These are phyloP conservation scores for Limnephilus auricula DNA, from an alignment of 2,888 invertebrate genomes.

Conservation along the genomic window DNA sequence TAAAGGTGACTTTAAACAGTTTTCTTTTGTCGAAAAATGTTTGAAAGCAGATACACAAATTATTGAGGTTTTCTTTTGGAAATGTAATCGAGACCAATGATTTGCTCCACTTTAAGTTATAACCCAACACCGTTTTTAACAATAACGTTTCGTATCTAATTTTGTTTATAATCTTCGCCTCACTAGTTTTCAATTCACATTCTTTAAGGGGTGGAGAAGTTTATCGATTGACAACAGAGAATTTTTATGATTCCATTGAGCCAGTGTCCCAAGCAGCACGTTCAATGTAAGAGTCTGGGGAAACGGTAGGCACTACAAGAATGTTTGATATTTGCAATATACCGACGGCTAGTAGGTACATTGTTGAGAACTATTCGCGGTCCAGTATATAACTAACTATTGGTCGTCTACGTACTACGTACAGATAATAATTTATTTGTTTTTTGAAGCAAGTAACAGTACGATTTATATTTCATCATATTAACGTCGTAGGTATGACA, in stretches of 20 bases:
- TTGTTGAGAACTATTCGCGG: background rate
- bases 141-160: background rate
- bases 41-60: background rate
- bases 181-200: background rate
- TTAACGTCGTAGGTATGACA: too few relatives aligned
- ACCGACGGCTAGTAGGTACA: background rate
- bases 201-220: background rate
- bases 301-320: background rate
- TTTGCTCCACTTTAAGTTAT: background rate
- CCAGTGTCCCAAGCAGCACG: background rate
- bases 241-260: background rate
- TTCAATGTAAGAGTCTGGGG: background rate
- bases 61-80: background rate
- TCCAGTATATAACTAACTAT: too few relatives aligned
- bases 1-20: background rate
- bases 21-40: background rate
- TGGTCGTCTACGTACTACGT: too few relatives aligned
- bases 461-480: too few relatives aligned
- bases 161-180: background rate
- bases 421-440: background rate
- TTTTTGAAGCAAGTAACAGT: too few relatives aligned
- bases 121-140: background rate
- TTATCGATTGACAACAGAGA: background rate
- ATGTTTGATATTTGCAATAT: background rate
- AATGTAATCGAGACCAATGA: background rate